Evolutionary conservation across 2,113 vertebrate genomes (phyloP).

Genomic region (Myotis davidii): DNA sequence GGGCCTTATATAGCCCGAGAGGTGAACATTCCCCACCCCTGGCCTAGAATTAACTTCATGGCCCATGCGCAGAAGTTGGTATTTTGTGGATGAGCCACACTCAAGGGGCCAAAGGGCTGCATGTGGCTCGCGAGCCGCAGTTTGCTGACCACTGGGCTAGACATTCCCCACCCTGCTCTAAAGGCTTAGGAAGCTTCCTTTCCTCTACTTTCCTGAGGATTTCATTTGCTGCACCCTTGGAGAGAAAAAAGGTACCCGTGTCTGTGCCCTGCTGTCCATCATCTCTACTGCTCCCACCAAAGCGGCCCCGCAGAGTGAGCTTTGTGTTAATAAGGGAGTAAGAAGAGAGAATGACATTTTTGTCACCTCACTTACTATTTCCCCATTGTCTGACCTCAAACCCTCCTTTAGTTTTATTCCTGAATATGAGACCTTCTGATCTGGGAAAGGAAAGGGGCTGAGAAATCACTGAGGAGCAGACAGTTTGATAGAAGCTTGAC

Average conservation of each 20-base stretch:
- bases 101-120: too few relatives aligned
- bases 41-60: too few relatives aligned
- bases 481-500: too few relatives aligned
- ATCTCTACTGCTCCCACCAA: rapidly evolving
- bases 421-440: neutral
- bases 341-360: neutral
- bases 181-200: neutral
- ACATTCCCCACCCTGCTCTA: too few relatives aligned
- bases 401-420: neutral
- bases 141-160: too few relatives aligned
- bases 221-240: neutral
- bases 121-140: too few relatives aligned
- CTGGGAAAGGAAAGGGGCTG: neutral
- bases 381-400: neutral
- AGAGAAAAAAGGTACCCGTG: neutral
- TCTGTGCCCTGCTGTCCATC: rapidly evolving
- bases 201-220: neutral
- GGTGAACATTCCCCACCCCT: too few relatives aligned
- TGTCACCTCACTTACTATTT: neutral
- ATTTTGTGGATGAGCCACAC: too few relatives aligned
- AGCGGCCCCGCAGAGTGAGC: too few relatives aligned
- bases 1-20: too few relatives aligned
- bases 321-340: neutral
- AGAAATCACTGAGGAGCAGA: neutral
- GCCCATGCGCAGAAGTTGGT: too few relatives aligned